Percentiles rank a stretch among this genome's conserved stretches.
phyloP scores from a whole-genome alignment of 1,140 invertebrate genomes.

The Drosophila oshimai region DNA sequence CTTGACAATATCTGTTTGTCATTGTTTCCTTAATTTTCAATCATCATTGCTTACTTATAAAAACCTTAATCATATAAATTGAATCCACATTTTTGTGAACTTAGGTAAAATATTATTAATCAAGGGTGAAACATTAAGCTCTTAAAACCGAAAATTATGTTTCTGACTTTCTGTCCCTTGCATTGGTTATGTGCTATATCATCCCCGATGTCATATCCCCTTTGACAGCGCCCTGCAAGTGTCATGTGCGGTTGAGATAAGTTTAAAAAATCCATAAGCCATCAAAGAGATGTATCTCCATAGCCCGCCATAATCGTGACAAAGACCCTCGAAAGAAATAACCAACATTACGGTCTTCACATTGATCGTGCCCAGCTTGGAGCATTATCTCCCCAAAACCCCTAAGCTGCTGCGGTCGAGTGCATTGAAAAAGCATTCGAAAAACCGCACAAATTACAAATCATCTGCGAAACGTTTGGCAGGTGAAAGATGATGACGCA shows the following conservation, averaged over 20 bases:
- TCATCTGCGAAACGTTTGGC: slow-evolving; percentile 56
- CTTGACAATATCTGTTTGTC: slow-evolving; percentile 12
- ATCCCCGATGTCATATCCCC: background rate
- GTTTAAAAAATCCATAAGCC: slow-evolving; percentile 11
- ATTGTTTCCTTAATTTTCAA: background rate
- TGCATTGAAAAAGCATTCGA: slow-evolving; percentile 46
- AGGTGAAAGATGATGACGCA: slow-evolving; percentile 76
- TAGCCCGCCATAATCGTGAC: slow-evolving; percentile 28
- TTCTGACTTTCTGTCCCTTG: background rate
- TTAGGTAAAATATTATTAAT: background rate
- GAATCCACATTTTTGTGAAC: background rate
- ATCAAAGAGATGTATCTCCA: slow-evolving; percentile 20
- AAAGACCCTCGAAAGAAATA: slow-evolving; percentile 19
- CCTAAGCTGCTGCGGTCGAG: slow-evolving; percentile 30
- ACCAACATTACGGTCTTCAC: slow-evolving; percentile 28
- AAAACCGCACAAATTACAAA: slow-evolving; percentile 52
- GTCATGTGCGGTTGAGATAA: slow-evolving; percentile 11
- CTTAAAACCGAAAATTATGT: background rate
- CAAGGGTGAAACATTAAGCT: background rate
- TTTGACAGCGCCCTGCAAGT: background rate
- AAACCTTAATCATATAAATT: background rate
- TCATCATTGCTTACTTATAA: slow-evolving; percentile 10
- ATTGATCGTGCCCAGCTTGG: slow-evolving; percentile 24
- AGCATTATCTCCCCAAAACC: background rate
- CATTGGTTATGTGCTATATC: background rate